Conservation (phyloP, 2,113 vertebrate species). For the Donacobius atricapilla region DNA sequence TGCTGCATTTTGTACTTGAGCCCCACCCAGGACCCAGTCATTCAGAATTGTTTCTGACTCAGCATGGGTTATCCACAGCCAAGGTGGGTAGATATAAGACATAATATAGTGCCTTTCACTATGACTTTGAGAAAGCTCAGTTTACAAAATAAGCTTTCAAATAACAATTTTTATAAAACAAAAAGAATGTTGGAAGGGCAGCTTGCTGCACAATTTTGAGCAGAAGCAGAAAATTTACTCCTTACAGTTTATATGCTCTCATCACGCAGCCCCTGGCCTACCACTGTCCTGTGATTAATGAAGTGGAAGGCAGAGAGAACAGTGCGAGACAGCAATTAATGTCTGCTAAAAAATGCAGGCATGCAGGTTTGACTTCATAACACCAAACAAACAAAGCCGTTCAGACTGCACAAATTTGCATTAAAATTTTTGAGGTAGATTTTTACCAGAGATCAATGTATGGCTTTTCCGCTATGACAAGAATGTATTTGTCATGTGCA, state of each 20-base stretch:
- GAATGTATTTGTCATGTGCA: background rate
- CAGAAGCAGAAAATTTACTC: background rate
- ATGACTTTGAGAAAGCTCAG: background rate
- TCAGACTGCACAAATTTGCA: background rate
- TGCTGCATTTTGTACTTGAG: background rate
- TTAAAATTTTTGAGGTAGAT: background rate
- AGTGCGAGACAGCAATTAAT: background rate
- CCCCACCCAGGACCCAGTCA: background rate
- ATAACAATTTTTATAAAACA: background rate
- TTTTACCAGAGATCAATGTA: background rate
- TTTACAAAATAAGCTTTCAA: background rate
- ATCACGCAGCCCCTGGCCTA: background rate
- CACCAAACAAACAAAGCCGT: background rate
- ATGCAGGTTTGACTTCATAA: background rate
- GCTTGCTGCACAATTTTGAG: background rate
- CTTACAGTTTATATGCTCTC: background rate
- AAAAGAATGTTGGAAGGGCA: background rate
- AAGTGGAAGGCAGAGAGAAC: background rate
- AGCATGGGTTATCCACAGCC: background rate
- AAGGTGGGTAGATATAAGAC: background rate
- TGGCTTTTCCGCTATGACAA: background rate
- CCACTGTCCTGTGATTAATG: slow-evolving; percentile 9
- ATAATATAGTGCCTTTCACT: background rate
- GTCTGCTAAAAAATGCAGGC: background rate
- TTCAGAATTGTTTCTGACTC: rapidly evolving